A percentile compares a stretch with the other conserved stretches of the same genome.
Conservation (phyloP, 1,140 invertebrate genomes). For the Dinothrombium tinctorium region DNA sequence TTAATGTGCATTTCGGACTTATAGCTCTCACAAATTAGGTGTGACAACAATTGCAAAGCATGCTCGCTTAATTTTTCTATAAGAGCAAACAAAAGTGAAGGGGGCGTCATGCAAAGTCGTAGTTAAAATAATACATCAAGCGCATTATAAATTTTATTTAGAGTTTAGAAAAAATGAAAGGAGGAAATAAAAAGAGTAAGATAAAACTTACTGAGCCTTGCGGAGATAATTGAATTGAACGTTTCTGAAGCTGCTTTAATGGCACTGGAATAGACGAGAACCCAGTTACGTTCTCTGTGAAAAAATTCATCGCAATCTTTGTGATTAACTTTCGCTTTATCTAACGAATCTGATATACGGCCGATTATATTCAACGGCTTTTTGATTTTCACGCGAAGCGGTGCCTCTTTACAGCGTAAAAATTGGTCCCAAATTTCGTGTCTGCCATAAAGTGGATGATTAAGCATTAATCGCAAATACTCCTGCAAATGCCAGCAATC, state of each 20-base stretch:
- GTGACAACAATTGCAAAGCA: too few relatives aligned
- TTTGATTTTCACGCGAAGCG: slow-evolving; percentile 4
- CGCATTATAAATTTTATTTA: too few relatives aligned
- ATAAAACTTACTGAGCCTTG: slow-evolving; percentile 1
- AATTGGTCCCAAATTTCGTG: slow-evolving; percentile 3
- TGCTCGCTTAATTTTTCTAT: too few relatives aligned
- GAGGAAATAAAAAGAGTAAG: background rate
- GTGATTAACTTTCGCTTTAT: slow-evolving; percentile 4
- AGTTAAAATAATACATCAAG: too few relatives aligned
- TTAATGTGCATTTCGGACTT: too few relatives aligned
- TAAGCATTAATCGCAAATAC: slow-evolving; percentile 16
- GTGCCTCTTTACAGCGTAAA: background rate
- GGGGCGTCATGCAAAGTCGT: too few relatives aligned
- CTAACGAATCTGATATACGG: background rate
- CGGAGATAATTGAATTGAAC: slow-evolving; percentile 8
- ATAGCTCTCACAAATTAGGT: too few relatives aligned
- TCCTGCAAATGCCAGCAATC: slow-evolving; percentile 23
- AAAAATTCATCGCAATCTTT: slow-evolving; percentile 25
- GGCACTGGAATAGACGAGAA: slow-evolving; percentile 18
- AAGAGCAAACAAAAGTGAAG: too few relatives aligned
- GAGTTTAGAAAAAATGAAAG: background rate
- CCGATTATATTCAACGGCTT: background rate
- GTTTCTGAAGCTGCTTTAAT: slow-evolving; percentile 19
- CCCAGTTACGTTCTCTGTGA: slow-evolving; percentile 23
- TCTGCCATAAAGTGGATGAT: slow-evolving; percentile 7